A percentile compares a stretch with the other conserved stretches of the same genome.
phyloP scores from a whole-genome alignment of 1,140 invertebrate genomes.

The Pissodes strobi region DNA sequence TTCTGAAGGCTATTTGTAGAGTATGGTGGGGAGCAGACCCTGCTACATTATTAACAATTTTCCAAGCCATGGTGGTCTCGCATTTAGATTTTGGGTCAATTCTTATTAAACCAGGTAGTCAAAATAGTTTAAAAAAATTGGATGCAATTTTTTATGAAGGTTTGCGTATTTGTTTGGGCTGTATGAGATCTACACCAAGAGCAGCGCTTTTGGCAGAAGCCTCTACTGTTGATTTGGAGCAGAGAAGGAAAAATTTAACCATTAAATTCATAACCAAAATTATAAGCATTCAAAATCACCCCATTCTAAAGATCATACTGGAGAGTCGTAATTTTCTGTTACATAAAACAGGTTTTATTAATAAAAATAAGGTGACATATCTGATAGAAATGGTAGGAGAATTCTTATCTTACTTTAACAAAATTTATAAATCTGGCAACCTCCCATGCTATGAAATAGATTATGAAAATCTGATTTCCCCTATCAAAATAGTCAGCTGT shows the following conservation, averaged over 20 bases:
- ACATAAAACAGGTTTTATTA: neutral
- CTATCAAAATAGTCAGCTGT: neutral
- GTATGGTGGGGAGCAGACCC: constrained; percentile 35
- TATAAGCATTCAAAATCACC: constrained; percentile 5
- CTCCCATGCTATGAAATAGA: constrained; percentile 12
- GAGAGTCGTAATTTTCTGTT: neutral
- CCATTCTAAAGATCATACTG: constrained; percentile 1
- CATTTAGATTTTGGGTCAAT: constrained; percentile 33
- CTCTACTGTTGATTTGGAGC: neutral
- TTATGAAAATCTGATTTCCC: neutral
- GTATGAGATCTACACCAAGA: neutral
- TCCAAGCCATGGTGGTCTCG: constrained; percentile 14
- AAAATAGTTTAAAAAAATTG: constrained; percentile 9
- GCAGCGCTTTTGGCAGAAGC: neutral
- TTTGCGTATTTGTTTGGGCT: neutral
- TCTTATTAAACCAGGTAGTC: constrained; percentile 8
- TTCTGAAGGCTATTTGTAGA: constrained; percentile 29
- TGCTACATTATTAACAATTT: neutral
- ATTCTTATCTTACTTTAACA: neutral
- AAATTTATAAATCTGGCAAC: neutral
- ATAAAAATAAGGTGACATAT: neutral
- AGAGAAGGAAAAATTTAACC: constrained; percentile 4
- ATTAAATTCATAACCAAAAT: constrained; percentile 26
- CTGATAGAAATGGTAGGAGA: neutral
- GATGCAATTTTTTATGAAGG: constrained; percentile 15